Percentiles rank a stretch among this genome's conserved stretches.
These are phyloP conservation scores for Noctua janthina DNA, from an alignment of 2,888 invertebrate species.

Conservation along the genomic window DNA sequence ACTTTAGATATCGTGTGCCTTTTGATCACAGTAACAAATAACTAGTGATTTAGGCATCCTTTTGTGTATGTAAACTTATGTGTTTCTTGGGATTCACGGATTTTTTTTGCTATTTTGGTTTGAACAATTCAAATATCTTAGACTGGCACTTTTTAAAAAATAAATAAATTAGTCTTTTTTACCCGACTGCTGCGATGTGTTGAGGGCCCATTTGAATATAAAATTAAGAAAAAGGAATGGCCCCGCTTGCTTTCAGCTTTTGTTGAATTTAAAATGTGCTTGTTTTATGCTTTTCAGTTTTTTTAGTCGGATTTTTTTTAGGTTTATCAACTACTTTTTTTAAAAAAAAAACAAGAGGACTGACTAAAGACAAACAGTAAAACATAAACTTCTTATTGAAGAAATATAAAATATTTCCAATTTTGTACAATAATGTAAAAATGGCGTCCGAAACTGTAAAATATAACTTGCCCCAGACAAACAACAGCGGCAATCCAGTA, in stretches of 20 bases:
- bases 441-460: neutral
- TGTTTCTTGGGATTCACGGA: neutral
- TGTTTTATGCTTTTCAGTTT: too few species aligned
- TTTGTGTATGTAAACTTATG: neutral
- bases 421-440: neutral
- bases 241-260: too few species aligned
- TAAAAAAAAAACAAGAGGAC: neutral
- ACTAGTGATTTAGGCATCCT: neutral
- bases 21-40: slow-evolving; percentile 13
- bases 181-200: too few species aligned
- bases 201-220: too few species aligned
- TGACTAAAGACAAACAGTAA: neutral
- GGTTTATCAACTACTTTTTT: too few species aligned
- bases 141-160: neutral
- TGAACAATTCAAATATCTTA: neutral
- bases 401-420: neutral
- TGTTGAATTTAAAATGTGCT: too few species aligned
- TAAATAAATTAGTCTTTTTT: neutral
- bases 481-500: slow-evolving; percentile 13
- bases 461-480: slow-evolving; percentile 35
- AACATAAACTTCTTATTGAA: neutral
- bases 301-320: too few species aligned
- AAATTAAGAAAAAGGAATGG: too few species aligned
- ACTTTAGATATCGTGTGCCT: slow-evolving; percentile 10
- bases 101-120: neutral